Evolutionary conservation across 1,140 invertebrate species (phyloP).

Genomic region (Hyphantria cunea): DNA sequence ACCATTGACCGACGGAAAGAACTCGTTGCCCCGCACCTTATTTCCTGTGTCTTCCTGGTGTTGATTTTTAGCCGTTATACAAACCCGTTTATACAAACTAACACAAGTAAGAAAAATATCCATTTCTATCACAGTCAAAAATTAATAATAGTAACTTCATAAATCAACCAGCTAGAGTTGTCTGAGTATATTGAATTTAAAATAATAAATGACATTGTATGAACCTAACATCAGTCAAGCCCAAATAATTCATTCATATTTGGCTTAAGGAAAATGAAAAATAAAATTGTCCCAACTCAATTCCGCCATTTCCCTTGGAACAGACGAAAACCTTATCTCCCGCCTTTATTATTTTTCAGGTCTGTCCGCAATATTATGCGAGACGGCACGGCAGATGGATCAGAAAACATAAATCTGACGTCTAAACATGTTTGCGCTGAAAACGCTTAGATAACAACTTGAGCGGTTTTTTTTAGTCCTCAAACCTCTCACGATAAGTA

Average conservation of each 20-base stretch:
- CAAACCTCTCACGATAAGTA: conserved; percentile 18
- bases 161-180: not conserved
- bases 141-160: not conserved
- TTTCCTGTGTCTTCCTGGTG: no score
- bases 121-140: no score
- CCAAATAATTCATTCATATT: conserved; percentile 46
- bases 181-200: conserved; percentile 19
- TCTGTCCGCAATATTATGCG: conserved; percentile 73
- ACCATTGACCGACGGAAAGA: no score
- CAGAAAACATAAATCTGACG: conserved; percentile 75
- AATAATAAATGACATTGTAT: conserved; percentile 24
- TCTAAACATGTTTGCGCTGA: conserved; percentile 72
- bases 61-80: no score
- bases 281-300: conserved; percentile 69
- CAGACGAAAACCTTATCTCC: conserved; percentile 71
- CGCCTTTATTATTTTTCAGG: conserved; percentile 75
- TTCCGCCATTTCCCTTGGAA: conserved; percentile 57
- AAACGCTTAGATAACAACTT: conserved; percentile 49
- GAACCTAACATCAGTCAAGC: conserved; percentile 34
- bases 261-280: conserved; percentile 59
- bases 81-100: no score
- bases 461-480: conserved; percentile 21
- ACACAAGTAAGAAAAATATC: no score
- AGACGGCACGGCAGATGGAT: conserved; percentile 69
- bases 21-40: no score